Base-by-base conservation (phyloP, 1,140 invertebrate species). In the Procambarus virginalis region DNA sequence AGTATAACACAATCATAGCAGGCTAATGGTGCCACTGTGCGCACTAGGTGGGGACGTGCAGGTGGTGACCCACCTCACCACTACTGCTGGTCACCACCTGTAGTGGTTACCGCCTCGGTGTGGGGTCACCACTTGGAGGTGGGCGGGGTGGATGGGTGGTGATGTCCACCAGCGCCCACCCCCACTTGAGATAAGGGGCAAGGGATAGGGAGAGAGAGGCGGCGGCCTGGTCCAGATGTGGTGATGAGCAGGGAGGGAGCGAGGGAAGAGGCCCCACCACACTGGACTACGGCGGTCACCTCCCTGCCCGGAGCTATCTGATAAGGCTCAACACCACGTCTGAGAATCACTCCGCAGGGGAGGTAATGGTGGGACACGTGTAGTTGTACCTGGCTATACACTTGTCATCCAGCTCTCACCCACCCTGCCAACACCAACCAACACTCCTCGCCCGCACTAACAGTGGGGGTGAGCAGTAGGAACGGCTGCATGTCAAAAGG, bases 1-100 rank as follows among this genome's bases (percentile, higher is more conserved):
- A 88, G 55, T 81, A 81, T 81, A 88, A 51, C 60, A 88, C 86
- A 81, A 49, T 64, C n/a, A 68, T 68, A 64, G 60, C 48, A 81
- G 55, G 64, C 22, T 81, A 80, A 45, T 68, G 64, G 78, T 88
- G 64, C 60, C 78, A 70, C 85, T 80, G 86, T 88, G 86, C 86
- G 64, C 77, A 80, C 76, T 81, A 80, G 64, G 20, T 73, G 48
- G 79, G 45, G 78, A 22, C 55, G 83, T 85, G 83, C 49, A 70
- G 46, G 46, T 81, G 55, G 51, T 81, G 79, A 81, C 79, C 79
- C 48, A 55, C 48, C 51, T 49, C 46, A 51, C 49, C 78, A n/a
- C 48, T 20, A n/a, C 10, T n/a, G 48, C 77, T 55, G 51, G 5
- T 55, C 51, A 55, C 51, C 51, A 55, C 51, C 51, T 55, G 2